These are phyloP conservation scores for Nothura maculosa DNA, from an alignment of 2,797 vertebrate genomes.

Conservation along the genomic window DNA sequence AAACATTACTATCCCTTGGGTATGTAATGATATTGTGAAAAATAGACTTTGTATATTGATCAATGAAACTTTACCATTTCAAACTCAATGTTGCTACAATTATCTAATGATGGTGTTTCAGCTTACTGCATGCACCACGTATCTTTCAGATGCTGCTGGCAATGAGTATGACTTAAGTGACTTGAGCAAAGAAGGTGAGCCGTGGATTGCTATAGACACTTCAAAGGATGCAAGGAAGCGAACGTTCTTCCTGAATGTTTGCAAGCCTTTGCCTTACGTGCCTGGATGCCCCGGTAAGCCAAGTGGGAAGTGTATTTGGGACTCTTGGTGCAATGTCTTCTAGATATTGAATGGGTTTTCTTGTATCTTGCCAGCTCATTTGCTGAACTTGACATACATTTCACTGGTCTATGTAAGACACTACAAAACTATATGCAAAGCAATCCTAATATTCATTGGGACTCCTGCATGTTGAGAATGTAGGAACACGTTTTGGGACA, in stretches of 20 bases:
- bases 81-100: background rate
- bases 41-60: background rate
- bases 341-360: background rate
- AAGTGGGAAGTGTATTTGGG: background rate
- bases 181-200: constrained; percentile 83
- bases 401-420: too few relatives aligned
- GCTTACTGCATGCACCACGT: background rate
- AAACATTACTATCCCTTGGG: background rate
- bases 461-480: background rate
- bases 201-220: constrained; percentile 90
- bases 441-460: background rate
- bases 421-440: background rate
- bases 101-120: background rate
- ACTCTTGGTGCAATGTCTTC: background rate
- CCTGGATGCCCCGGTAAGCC: constrained; percentile 86
- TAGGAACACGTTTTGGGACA: background rate
- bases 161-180: constrained; percentile 94
- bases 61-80: background rate
- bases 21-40: background rate
- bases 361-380: background rate
- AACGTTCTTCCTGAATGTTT: constrained; percentile 93
- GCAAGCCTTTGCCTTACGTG: constrained; percentile 87
- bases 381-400: background rate
- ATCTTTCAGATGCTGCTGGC: constrained; percentile 87
- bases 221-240: constrained; percentile 76